These are phyloP conservation scores for Antennarius maculatus DNA, from an alignment of 2,797 vertebrate species.

Conservation along the genomic window DNA sequence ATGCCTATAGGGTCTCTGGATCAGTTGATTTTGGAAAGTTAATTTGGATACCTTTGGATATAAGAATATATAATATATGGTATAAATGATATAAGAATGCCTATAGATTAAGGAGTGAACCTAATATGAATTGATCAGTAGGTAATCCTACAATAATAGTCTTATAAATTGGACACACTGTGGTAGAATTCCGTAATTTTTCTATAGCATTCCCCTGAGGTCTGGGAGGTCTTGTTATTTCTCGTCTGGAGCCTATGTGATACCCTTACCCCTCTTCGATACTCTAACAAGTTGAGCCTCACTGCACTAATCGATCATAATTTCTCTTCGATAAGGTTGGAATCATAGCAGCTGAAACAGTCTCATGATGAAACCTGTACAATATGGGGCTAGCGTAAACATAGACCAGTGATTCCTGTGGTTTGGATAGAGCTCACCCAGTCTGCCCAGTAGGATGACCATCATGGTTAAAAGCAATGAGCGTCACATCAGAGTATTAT, in stretches of 20 bases:
- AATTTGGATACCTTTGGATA: neutral
- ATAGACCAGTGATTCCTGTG: conserved; percentile 8
- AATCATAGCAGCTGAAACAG: neutral
- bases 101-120: neutral
- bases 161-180: conserved; percentile 1
- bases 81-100: neutral
- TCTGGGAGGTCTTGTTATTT: neutral
- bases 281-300: conserved; percentile 12
- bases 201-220: neutral
- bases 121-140: neutral
- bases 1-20: no score
- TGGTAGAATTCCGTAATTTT: neutral
- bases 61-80: neutral
- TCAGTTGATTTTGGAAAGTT: no score
- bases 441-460: conserved; percentile 62
- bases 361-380: neutral
- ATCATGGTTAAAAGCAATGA: conserved; percentile 70
- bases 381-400: conserved; percentile 1
- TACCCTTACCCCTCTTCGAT: conserved; percentile 3
- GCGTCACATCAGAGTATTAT: conserved; percentile 61
- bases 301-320: conserved; percentile 1
- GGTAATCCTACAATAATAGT: neutral
- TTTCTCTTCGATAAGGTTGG: neutral
- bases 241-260: neutral
- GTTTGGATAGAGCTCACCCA: conserved; percentile 48